These are phyloP conservation scores for Choloepus didactylus DNA, from an alignment of 2,797 vertebrate genomes.

Conservation along the genomic window DNA sequence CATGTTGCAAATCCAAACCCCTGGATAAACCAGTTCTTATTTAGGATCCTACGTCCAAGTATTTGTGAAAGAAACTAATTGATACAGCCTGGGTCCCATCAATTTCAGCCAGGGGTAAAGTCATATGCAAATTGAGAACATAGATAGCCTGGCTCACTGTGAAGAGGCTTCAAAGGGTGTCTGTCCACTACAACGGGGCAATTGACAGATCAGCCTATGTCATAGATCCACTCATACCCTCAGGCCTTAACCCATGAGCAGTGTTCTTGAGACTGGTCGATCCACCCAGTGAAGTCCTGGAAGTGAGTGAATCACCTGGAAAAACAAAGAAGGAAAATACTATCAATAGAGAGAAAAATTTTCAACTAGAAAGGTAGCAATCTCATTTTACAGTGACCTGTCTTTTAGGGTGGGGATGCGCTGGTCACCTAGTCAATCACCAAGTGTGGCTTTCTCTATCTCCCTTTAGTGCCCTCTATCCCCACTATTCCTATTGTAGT, in stretches of 20 bases:
- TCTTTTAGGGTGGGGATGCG: background rate
- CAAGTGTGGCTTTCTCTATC: background rate
- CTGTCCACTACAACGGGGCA: constrained; percentile 21
- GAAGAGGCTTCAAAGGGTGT: constrained; percentile 1
- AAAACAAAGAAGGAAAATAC: constrained; percentile 28
- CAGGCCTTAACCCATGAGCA: constrained; percentile 34
- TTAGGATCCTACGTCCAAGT: constrained; percentile 43
- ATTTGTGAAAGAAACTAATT: constrained; percentile 55
- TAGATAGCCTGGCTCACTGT: constrained; percentile 15
- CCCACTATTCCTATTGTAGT: background rate
- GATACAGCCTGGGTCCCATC: background rate
- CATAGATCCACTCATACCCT: background rate
- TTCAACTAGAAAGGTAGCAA: background rate
- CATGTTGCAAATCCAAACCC: background rate
- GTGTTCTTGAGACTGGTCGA: background rate
- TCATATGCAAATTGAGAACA: constrained; percentile 19
- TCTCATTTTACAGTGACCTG: background rate
- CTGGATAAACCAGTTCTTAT: constrained; percentile 7
- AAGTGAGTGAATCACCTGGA: constrained; percentile 42
- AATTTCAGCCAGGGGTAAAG: constrained; percentile 4
- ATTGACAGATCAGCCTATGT: background rate
- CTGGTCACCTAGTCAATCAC: background rate
- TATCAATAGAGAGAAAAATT: background rate
- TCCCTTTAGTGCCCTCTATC: background rate
- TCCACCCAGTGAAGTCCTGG: background rate